Evolutionary conservation across 1,140 invertebrate species (phyloP), one percentile per base, ranked within the genome.

Genomic region (Sitophilus oryzae): DNA sequence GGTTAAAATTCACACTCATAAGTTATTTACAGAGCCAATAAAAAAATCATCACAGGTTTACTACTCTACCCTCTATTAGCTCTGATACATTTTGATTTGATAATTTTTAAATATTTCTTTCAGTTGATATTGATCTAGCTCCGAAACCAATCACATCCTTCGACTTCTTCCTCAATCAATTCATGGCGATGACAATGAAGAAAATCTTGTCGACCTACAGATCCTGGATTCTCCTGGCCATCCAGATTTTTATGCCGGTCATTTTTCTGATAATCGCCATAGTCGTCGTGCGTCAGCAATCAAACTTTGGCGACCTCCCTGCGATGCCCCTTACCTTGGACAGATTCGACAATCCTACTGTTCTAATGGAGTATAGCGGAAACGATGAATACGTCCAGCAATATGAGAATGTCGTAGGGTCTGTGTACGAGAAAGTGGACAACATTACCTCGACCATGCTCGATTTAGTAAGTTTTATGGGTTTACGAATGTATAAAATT

Each of bases 101-200:
- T 40, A 21, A 10, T 18, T n/a, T 38, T 49, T 49, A 18, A 8
- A 30, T 34, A 1, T 50, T 47, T 49, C 22, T 61, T 56, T 23
- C 25, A 65, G 65, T 65, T 8, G 36, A 53, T 21, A 22, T 56
- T 18, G 47, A 38, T n/a, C 23, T 58, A 10, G 9, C 47, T 10
- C 25, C 47, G 9, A 22, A 35, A 10, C 41, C 49, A 11, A 15
- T 54, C 6, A 74, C 58, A 46, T 78, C 77, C 3, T 56, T 66
- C 1, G 62, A 64, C 48, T 64, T 80, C 34, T 64, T 75, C 3
- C 61, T 57, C 10, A 82, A 82, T 44, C 83, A 85, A 65, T 78
- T 79, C 62, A 69, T 70, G 21, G 82, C 80, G 0, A 83, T 84
- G 76, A 64, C 84, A 15, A 66, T 81, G 20, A 85, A 85, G 60